Conservation (phyloP, 2,113 vertebrate genomes). For the Leptodactylus fuscus region DNA sequence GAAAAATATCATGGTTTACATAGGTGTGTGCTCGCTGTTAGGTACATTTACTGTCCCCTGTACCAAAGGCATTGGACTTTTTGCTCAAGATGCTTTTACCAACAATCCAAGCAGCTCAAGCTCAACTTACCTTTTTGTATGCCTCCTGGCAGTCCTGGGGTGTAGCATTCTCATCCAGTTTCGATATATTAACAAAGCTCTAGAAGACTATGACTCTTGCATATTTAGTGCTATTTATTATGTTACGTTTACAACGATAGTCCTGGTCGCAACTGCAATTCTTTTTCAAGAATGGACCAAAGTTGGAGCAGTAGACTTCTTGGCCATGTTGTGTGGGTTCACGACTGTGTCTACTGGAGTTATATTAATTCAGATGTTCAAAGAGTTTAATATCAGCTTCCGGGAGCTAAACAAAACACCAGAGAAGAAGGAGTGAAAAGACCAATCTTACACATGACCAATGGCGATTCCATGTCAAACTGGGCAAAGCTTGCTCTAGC, state of each 20-base stretch:
- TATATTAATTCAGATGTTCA: conserved; percentile 88
- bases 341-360: conserved; percentile 88
- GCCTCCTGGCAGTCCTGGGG: conserved; percentile 83
- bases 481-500: background rate
- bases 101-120: conserved; percentile 76
- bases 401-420: conserved; percentile 80
- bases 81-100: conserved; percentile 83
- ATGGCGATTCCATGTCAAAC: background rate
- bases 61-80: conserved; percentile 94
- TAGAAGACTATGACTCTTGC: conserved; percentile 90
- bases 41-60: conserved; percentile 96
- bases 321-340: conserved; percentile 90
- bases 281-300: conserved; percentile 93
- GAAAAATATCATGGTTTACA: conserved; percentile 95
- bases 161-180: conserved; percentile 93
- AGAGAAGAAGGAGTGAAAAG: conserved; percentile 57
- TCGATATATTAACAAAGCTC: conserved; percentile 92
- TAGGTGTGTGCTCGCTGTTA: conserved; percentile 92
- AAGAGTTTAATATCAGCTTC: conserved; percentile 84
- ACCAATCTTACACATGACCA: background rate
- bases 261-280: conserved; percentile 88
- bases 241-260: conserved; percentile 88
- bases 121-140: conserved; percentile 82
- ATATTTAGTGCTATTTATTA: conserved; percentile 95
- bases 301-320: conserved; percentile 81